Evolutionary conservation across 2,797 vertebrate genomes (phyloP).

Genomic region (Macropus fuliginosus): DNA sequence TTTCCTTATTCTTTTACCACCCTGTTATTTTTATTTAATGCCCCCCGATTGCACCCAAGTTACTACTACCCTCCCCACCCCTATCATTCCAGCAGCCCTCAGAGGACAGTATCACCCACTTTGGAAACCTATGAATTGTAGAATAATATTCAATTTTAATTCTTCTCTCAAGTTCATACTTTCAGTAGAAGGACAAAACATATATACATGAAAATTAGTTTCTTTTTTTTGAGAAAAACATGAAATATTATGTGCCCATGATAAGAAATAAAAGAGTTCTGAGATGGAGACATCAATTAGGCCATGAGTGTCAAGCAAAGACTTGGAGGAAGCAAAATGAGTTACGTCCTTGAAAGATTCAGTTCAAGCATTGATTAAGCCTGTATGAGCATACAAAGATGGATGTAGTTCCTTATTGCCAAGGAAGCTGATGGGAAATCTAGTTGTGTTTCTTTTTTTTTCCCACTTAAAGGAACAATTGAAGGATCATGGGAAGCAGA

Average conservation of each 20-base stretch:
- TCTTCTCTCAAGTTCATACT: not conserved
- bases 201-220: not conserved
- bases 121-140: no score
- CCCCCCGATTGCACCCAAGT: no score
- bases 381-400: not conserved
- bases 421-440: not conserved
- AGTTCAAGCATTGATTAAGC: not conserved
- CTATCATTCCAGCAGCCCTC: no score
- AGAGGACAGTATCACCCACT: no score
- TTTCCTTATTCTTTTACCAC: no score
- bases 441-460: not conserved
- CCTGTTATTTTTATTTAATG: no score
- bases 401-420: not conserved
- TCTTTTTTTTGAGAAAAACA: conserved; percentile 8
- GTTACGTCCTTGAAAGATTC: not conserved
- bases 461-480: not conserved
- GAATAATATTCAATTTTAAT: not conserved
- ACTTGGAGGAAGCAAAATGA: not conserved
- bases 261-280: not conserved
- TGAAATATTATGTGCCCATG: not conserved
- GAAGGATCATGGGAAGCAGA: not conserved
- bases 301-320: not conserved
- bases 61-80: no score
- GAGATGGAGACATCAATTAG: not conserved
- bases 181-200: not conserved